Evolutionary conservation across 2,888 invertebrate genomes (phyloP).

Genomic region (Pomacea canaliculata): DNA sequence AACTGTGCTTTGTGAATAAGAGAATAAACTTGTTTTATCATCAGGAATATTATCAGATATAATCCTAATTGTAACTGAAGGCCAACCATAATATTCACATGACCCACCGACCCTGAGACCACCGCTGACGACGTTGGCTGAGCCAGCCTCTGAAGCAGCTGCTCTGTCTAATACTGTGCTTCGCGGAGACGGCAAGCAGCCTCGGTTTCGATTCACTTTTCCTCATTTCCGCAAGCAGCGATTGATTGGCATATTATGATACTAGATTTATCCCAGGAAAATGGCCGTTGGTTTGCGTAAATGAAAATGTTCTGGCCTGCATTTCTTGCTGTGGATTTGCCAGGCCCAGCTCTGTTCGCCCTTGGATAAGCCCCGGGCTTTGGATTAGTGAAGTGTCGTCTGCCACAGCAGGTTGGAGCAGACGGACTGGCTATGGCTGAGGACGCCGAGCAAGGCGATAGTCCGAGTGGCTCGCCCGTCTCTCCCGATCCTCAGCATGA

Average conservation of each 20-base stretch:
- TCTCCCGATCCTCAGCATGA: constrained; percentile 48
- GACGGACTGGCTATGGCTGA: constrained; percentile 40
- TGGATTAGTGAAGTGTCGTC: constrained; percentile 23
- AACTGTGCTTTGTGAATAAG: too few relatives aligned
- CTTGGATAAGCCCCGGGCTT: constrained; percentile 21
- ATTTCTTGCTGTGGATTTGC: constrained; percentile 21
- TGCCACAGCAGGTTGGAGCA: constrained; percentile 24
- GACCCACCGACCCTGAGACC: constrained; percentile 4
- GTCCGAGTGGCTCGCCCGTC: constrained; percentile 43
- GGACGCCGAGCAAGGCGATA: constrained; percentile 43
- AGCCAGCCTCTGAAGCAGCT: constrained; percentile 19
- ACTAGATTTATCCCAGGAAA: constrained; percentile 37
- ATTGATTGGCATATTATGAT: constrained; percentile 45
- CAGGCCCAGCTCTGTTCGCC: constrained; percentile 20
- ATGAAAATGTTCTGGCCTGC: constrained; percentile 27
- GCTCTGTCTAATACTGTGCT: constrained; percentile 30
- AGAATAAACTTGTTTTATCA: too few relatives aligned
- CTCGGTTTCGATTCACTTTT: constrained; percentile 47
- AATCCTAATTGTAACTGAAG: too few relatives aligned
- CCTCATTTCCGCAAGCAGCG: constrained; percentile 53
- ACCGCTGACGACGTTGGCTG: constrained; percentile 3
- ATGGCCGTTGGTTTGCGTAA: constrained; percentile 34
- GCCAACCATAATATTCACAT: not conserved
- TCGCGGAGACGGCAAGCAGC: constrained; percentile 48
- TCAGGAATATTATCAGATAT: too few relatives aligned